A percentile compares a stretch with the other conserved stretches of the same genome.
These are phyloP conservation scores for Rhombomys opimus DNA, from an alignment of 2,113 vertebrate species.

Conservation along the genomic window DNA sequence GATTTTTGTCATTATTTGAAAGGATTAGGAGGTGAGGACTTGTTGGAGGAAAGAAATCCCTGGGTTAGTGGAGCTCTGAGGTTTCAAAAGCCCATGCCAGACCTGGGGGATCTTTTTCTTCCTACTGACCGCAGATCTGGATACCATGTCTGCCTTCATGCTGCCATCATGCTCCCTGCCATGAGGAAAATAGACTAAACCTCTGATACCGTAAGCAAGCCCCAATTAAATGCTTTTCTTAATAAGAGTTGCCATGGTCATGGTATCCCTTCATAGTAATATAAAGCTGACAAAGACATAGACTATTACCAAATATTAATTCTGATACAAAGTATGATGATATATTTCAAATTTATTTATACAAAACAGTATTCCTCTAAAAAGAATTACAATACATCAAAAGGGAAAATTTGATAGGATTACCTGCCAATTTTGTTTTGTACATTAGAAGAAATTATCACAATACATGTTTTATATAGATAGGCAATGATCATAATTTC, in stretches of 20 bases:
- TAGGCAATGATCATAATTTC: slow-evolving; percentile 51
- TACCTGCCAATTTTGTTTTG: slow-evolving; percentile 60
- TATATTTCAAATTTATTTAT: neutral
- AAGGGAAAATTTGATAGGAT: slow-evolving; percentile 15
- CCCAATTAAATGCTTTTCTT: neutral
- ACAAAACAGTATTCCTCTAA: neutral
- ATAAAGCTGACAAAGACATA: neutral
- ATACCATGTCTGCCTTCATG: neutral
- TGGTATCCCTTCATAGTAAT: neutral
- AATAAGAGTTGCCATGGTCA: neutral
- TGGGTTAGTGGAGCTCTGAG: neutral
- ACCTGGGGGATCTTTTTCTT: neutral
- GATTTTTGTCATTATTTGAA: neutral
- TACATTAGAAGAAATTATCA: slow-evolving; percentile 63
- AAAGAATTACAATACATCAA: neutral
- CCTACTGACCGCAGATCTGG: neutral
- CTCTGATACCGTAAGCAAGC: neutral
- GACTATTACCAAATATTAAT: neutral
- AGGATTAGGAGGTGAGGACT: neutral
- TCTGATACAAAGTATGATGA: neutral
- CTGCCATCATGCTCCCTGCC: accelerated
- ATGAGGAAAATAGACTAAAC: neutral
- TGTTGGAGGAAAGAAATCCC: neutral
- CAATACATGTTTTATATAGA: neutral
- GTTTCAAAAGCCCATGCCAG: neutral